These are phyloP conservation scores for Caenorhabditis wallacei DNA, from an alignment of 2,888 invertebrate species.

Conservation along the genomic window DNA sequence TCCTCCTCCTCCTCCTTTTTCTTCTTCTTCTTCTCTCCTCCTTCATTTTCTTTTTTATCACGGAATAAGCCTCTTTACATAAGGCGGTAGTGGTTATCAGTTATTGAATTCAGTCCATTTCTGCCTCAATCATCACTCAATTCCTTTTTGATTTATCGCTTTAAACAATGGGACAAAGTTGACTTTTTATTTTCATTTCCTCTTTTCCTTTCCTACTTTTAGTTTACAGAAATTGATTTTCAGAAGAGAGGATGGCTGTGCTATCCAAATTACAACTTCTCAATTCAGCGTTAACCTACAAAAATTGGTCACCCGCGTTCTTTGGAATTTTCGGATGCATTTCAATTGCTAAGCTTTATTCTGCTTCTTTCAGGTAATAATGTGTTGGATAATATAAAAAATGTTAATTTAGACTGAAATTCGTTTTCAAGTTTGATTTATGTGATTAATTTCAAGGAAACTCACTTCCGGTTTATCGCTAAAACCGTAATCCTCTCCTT, in stretches of 20 bases:
- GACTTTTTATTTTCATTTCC: conserved; percentile 1
- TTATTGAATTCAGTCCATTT: conserved; percentile 24
- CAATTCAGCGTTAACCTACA: conserved; percentile 59
- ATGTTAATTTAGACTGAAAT: too few species aligned
- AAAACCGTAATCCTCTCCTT: too few species aligned
- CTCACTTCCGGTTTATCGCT: too few species aligned
- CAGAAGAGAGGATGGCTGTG: conserved; percentile 52
- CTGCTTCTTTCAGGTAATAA: conserved; percentile 31
- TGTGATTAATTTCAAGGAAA: too few species aligned
- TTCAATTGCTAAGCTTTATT: conserved; percentile 59
- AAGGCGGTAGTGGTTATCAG: conserved; percentile 61
- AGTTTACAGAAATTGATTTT: conserved; percentile 15
- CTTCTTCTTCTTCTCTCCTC: neutral
- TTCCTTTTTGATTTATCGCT: conserved; percentile 55
- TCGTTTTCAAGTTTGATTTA: too few species aligned
- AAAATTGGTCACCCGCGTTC: conserved; percentile 71
- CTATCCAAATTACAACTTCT: conserved; percentile 67
- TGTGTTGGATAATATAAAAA: neutral
- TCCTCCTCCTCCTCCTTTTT: conserved; percentile 4
- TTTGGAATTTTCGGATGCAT: conserved; percentile 68
- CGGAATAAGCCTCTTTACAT: conserved; percentile 62
- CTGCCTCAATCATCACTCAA: conserved; percentile 52
- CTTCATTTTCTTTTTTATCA: neutral
- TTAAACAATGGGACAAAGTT: conserved; percentile 17
- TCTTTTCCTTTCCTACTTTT: conserved; percentile 7